Conservation (phyloP, 2,113 vertebrate genomes). For the Pituophis catenifer region DNA sequence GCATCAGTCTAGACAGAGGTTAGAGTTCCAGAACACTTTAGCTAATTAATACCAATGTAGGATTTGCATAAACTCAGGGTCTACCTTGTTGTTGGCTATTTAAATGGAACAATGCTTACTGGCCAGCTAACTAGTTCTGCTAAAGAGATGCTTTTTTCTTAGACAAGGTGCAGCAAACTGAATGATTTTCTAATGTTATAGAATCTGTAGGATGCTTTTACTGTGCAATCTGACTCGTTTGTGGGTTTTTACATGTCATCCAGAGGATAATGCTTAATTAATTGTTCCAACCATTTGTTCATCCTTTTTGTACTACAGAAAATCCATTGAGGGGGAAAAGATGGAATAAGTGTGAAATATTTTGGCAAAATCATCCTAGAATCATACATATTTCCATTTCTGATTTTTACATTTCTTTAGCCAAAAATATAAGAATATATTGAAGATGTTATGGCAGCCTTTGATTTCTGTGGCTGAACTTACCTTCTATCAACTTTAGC, state of each 20-base stretch:
- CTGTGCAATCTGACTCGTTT: not conserved
- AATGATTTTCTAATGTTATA: not conserved
- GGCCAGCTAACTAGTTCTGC: not conserved
- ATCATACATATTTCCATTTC: not conserved
- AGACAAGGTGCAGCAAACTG: not conserved
- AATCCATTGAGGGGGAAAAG: not conserved
- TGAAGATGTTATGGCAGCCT: not conserved
- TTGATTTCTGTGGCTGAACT: not conserved
- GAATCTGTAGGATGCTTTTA: not conserved
- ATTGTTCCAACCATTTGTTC: not conserved
- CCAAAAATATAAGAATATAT: not conserved
- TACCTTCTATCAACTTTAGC: not conserved
- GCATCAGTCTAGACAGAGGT: not conserved
- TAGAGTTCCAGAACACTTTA: conserved; percentile 1
- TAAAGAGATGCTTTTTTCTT: not conserved
- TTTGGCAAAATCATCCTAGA: not conserved
- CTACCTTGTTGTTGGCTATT: not conserved
- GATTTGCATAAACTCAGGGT: accelerated
- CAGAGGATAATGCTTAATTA: not conserved
- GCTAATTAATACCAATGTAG: not conserved
- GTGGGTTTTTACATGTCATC: not conserved
- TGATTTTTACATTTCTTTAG: not conserved
- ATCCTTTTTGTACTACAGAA: not conserved
- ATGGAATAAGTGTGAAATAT: too few relatives aligned
- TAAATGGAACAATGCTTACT: not conserved